These are phyloP conservation scores for Acleris sparsana DNA, from an alignment of 2,888 invertebrate species.

Conservation along the genomic window DNA sequence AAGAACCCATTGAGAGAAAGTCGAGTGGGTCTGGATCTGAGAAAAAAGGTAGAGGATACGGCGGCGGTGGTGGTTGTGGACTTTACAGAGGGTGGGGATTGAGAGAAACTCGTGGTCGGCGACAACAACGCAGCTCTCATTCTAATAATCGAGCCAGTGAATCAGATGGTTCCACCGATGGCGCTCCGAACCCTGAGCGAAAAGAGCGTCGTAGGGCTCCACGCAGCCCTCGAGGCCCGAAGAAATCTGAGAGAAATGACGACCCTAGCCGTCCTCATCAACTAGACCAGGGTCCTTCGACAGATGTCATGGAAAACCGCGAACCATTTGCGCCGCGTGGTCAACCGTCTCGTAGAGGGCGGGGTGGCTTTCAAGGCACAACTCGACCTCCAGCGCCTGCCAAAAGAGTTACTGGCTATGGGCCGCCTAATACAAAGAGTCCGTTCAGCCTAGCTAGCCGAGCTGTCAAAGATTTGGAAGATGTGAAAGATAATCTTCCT, in stretches of 20 bases:
- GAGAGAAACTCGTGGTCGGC: conserved; percentile 78
- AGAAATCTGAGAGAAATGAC: conserved; percentile 85
- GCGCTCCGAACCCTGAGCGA: conserved; percentile 81
- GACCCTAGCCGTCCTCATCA: conserved; percentile 61
- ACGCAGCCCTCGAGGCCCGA: conserved; percentile 81
- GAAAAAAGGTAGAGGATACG: conserved; percentile 81
- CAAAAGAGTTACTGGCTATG: conserved; percentile 89
- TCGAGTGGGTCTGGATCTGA: conserved; percentile 76
- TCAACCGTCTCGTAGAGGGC: conserved; percentile 93
- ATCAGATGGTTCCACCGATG: conserved; percentile 90
- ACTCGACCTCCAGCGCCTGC: conserved; percentile 77
- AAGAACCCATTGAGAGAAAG: conserved; percentile 77
- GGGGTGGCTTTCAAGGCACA: conserved; percentile 84
- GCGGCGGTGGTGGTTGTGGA: conserved; percentile 68
- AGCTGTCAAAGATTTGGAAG: conserved; percentile 70
- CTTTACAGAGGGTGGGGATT: conserved; percentile 80
- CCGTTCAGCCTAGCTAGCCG: conserved; percentile 85
- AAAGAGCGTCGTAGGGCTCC: conserved; percentile 83
- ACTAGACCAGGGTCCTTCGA: conserved; percentile 51
- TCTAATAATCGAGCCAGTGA: conserved; percentile 85
- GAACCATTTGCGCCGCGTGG: conserved; percentile 94
- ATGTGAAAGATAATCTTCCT: conserved; percentile 60
- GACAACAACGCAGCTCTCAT: conserved; percentile 74
- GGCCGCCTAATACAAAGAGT: conserved; percentile 91
- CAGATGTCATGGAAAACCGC: conserved; percentile 74